phyloP scores from a whole-genome alignment of 2,888 invertebrate species.

The Latrodectus elegans region DNA sequence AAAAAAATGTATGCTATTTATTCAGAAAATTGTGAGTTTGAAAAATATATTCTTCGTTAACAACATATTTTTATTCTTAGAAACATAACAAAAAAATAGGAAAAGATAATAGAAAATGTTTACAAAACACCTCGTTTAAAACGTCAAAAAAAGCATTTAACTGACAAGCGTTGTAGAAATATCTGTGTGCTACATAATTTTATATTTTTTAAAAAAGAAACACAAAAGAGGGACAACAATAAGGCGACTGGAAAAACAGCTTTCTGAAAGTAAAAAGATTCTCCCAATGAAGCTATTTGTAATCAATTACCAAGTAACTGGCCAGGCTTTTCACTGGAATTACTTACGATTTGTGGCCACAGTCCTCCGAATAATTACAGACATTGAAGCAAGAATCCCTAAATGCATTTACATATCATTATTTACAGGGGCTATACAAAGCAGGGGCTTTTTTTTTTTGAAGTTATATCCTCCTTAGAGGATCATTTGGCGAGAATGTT shows the following conservation, averaged over 20 bases:
- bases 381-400: constrained; percentile 7
- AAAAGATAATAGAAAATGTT: too few species aligned
- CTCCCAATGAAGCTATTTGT: constrained; percentile 49
- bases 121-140: too few species aligned
- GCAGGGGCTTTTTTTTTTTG: not conserved
- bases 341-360: constrained; percentile 10
- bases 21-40: too few species aligned
- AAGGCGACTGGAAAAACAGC: not conserved
- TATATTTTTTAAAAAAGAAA: too few species aligned
- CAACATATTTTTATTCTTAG: too few species aligned
- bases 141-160: too few species aligned
- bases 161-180: too few species aligned
- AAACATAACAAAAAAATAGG: too few species aligned
- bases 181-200: too few species aligned
- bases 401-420: constrained; percentile 47
- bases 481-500: not conserved
- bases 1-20: too few species aligned
- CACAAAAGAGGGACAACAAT: too few species aligned
- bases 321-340: not conserved
- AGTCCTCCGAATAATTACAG: constrained; percentile 27
- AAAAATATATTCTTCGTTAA: too few species aligned
- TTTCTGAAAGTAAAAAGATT: not conserved
- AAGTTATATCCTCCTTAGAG: constrained; percentile 27
- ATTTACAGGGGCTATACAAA: constrained; percentile 2
- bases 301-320: constrained; percentile 47